Base-by-base conservation (phyloP, 1,140 invertebrate species). In the Aphelinus certus region DNA sequence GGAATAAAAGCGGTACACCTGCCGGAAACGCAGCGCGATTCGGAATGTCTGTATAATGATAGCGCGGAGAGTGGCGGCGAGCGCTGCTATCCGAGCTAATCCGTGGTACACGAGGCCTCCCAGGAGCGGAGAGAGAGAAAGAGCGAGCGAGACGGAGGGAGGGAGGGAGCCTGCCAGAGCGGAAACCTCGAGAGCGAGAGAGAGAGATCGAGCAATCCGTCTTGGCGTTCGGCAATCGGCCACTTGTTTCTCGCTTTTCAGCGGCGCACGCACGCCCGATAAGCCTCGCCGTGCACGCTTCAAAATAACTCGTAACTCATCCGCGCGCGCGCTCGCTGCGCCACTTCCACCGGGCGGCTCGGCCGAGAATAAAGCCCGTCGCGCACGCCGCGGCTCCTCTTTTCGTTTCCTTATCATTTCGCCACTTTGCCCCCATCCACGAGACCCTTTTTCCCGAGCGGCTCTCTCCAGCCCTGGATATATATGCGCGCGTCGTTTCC, bases 301-400 rank as follows among this genome's bases (percentile, higher is more conserved):
- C 53, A 75, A 70, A 77, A 79, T 74, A 78, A 79, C 73, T 71
- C 77, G 76, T 80, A 77, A 80, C 67, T 82, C 77, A 80, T 75
- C 64, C 76, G 46, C 58, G 53, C 5, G 64, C 47, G 63, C 55
- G 26, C 26, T 26, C 26, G 26, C 26, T 26, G 26, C 26, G 26
- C 26, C 26, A 26, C 26, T 26, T 26, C 26, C 26, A 26, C 26
- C 26, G 26, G 26, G 26, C 26, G 26, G 26, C 26, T 26, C 26
- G 26, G 26, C 26, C 26, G 26, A 26, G 26, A 26, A 26, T 26
- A 26, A 26, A 26, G 26, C 26, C 26, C 26, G 26, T 26, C 26
- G 26, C 26, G 26, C 26, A 26, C 26, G 26, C 26, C 26, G 26
- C 26, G 26, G 26, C 26, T 26, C 26, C 26, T 26, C 26, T 26